A percentile compares a stretch with the other conserved stretches of the same genome.
phyloP scores from a whole-genome alignment of 2,888 invertebrate species.

The Diaprepes abbreviatus region DNA sequence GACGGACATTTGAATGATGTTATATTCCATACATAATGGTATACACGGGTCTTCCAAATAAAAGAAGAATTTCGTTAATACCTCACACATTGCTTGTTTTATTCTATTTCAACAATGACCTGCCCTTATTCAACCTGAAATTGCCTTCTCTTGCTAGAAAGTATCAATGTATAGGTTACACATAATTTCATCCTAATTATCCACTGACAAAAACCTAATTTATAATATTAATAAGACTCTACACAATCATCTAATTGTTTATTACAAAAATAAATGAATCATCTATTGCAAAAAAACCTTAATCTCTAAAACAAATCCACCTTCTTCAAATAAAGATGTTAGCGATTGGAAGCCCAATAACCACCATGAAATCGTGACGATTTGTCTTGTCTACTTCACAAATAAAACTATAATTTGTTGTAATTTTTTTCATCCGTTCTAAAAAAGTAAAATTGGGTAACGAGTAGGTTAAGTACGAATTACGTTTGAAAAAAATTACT shows the following conservation, averaged over 20 bases:
- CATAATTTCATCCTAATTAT: too few relatives aligned
- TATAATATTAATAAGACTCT: background rate
- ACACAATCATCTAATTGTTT: background rate
- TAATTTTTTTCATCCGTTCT: slow-evolving; percentile 29
- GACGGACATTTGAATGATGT: too few relatives aligned
- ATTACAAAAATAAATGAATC: background rate
- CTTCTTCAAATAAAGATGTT: slow-evolving; percentile 6
- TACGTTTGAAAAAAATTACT: background rate
- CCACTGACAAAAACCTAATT: too few relatives aligned
- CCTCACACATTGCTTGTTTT: too few relatives aligned
- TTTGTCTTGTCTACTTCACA: slow-evolving; percentile 23
- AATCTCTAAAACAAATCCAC: slow-evolving; percentile 4
- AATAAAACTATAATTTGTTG: slow-evolving; percentile 21
- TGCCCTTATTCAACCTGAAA: too few relatives aligned
- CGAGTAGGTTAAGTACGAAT: slow-evolving; percentile 1
- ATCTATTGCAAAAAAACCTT: background rate
- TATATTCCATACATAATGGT: too few relatives aligned
- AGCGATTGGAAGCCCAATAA: slow-evolving; percentile 7
- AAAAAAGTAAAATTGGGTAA: slow-evolving; percentile 17
- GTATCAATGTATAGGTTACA: too few relatives aligned
- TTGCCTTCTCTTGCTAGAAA: too few relatives aligned
- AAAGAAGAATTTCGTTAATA: too few relatives aligned
- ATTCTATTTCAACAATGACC: too few relatives aligned
- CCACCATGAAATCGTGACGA: slow-evolving; percentile 9
- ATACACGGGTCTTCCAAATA: too few relatives aligned